phyloP scores from a whole-genome alignment of 1,140 invertebrate genomes.

The Acromyrmex echinatior region DNA sequence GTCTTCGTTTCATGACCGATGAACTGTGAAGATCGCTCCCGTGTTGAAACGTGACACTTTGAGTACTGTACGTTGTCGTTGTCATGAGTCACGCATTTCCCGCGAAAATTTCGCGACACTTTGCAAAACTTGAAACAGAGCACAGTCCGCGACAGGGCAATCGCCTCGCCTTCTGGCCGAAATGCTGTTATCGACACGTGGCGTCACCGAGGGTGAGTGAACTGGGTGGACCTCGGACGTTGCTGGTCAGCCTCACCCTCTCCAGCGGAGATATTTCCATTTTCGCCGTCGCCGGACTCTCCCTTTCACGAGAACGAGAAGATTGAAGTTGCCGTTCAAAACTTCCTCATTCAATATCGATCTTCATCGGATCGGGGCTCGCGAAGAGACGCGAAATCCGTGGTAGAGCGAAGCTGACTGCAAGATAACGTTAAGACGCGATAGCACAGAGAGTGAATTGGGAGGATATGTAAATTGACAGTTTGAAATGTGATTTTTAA shows the following conservation, averaged over 20 bases:
- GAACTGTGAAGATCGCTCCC: conserved; percentile 12
- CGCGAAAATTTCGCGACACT: conserved; percentile 34
- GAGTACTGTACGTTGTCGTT: conserved; percentile 24
- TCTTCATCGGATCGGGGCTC: not conserved
- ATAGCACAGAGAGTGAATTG: not conserved
- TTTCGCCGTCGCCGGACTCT: not conserved
- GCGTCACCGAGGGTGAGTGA: conserved; percentile 62
- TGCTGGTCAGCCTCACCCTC: conserved; percentile 42
- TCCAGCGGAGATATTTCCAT: conserved; percentile 32
- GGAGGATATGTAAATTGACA: not conserved
- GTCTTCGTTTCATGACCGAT: conserved; percentile 48
- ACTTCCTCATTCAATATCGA: conserved; percentile 22
- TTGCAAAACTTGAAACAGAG: conserved; percentile 20
- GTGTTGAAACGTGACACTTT: not conserved
- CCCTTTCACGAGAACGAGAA: not conserved
- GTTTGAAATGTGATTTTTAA: conserved; percentile 16
- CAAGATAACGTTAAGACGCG: not conserved
- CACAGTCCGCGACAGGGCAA: not conserved
- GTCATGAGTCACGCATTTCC: conserved; percentile 43
- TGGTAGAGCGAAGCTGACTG: too few species aligned
- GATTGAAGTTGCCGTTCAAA: not conserved
- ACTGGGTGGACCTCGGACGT: conserved; percentile 31
- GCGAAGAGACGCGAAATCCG: not conserved
- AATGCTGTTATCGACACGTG: conserved; percentile 79
- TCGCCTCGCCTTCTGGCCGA: not conserved